Evolutionary conservation across 2,888 invertebrate species (phyloP), one percentile per base, ranked within the genome.

Genomic region (Agrochola lychnidis): DNA sequence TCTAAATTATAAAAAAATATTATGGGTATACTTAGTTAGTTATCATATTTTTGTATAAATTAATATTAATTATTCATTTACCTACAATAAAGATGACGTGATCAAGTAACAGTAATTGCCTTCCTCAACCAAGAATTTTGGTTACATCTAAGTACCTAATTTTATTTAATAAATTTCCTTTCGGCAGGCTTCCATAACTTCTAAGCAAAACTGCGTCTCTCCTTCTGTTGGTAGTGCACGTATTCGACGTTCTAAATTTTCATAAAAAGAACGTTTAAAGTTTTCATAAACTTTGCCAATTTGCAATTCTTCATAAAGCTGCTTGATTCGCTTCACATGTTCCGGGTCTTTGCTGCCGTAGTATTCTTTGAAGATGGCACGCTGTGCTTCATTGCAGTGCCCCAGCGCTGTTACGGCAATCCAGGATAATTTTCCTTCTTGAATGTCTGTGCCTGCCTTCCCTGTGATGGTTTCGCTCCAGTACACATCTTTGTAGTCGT

Each of bases 391-490:
- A 67, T 96, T 97, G n/a, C 98, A 98, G 67, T 97, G 96, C 92
- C 98, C 97, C 81, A 99, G 96, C 45, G 99, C 99, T 40, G 98
- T 97, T 4, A 99, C 98, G 3, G 98, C 97, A 57, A 99, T 94
- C 99, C 99, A 99, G 0, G 98, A 97, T 93, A 99, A 99, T 94
- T 99, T 99, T 66, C 99, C 99, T 89, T 99, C 98, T 92, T 98
- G 97, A 87, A 99, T 99, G 90, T 99, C 99, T 0, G 98, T 98
- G 7, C 98, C 98, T 40, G 30, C 68, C 25, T 76, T 82, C 12
- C 81, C 82, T 0, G 75, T 36, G 7, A 19, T 61, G 1, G 3
- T 19, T 69, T 71, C 57, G 4, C 57, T 51, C 10, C 59, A 80
- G 36, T 66, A 82, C 1, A 75, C 40, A 40, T 84, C 82, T 57